phyloP scores from a whole-genome alignment of 2,113 vertebrate species.

The Cervus canadensis region DNA sequence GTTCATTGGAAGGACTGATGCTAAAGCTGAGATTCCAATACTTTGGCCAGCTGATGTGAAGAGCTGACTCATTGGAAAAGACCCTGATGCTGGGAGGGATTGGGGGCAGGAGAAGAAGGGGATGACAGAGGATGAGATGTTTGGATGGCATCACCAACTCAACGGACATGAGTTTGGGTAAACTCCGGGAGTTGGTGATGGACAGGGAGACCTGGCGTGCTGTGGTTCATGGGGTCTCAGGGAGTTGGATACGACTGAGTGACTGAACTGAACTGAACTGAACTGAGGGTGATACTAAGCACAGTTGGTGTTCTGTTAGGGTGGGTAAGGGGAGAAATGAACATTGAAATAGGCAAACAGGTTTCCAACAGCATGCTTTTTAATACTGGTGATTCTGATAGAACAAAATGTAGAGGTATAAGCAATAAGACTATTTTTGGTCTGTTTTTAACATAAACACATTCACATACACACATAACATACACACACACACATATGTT shows the following conservation, averaged over 20 bases:
- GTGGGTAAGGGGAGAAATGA: neutral
- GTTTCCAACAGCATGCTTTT: neutral
- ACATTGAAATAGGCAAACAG: neutral
- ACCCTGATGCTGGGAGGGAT: neutral
- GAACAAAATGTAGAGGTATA: neutral
- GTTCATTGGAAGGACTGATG: neutral
- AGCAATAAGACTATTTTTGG: neutral
- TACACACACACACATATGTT: rapidly evolving
- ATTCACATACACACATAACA: neutral
- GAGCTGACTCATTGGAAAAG: neutral
- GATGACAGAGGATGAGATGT: rapidly evolving
- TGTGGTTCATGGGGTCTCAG: neutral
- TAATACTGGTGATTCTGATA: neutral
- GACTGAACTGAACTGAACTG: neutral
- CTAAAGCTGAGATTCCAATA: neutral
- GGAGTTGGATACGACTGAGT: rapidly evolving
- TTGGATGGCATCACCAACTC: neutral
- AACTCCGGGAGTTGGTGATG: neutral
- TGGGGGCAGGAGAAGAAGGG: neutral
- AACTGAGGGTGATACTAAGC: neutral
- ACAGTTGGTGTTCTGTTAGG: neutral
- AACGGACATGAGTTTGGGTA: neutral
- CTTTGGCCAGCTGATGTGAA: neutral
- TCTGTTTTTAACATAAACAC: neutral
- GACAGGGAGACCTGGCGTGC: neutral